Evolutionary conservation across 1,140 invertebrate species (phyloP), one percentile per base, ranked within the genome.

Genomic region (Amphibalanus amphitrite): DNA sequence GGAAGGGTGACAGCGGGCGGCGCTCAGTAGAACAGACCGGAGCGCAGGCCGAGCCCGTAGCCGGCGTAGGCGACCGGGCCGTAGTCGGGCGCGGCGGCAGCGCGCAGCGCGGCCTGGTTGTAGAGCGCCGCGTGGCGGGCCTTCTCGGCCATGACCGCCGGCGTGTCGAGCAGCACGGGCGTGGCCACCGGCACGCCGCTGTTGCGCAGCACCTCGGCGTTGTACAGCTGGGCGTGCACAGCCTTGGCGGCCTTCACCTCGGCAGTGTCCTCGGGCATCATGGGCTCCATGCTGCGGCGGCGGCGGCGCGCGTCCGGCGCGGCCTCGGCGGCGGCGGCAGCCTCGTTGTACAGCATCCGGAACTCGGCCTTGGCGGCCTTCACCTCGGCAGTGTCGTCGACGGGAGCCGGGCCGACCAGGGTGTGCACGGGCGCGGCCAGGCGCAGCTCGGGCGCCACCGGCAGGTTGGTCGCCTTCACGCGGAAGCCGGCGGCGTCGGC

Each of bases 401-500:
- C 71, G 20, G 28, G 71, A 64, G 28, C 67, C 20, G 47, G 71
- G 67, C 33, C 72, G 67, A 72, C 70, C 38, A 25, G 67, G 29
- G 28, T 25, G 28, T 28, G 25, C 0, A 40, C 23, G 69, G 72
- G 38, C 28, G 59, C 73, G 23, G 28, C 8, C 25, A 6, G 70
- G 0, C 8, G 6, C 8, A 69, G 59, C n/a, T 28, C 74, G 1
- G 29, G 67, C 25, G 68, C 72, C 26, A 70, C 72, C n/a, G 77
- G 77, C 30, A 77, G 71, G 73, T 76, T 76, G 69, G 77, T 74
- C 69, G 73, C 76, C 10, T 72, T 73, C 26, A 74, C 75, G 29
- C 75, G 73, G 77, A 77, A 77, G 40, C 77, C 77, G 47, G 67
- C 68, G 40, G 13, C 69, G 71, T 77, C 76, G 30, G 76, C 83